Evolutionary conservation across 1,140 invertebrate genomes (phyloP), one percentile per base, ranked within the genome.

Genomic region (Drosophila nikananu): DNA sequence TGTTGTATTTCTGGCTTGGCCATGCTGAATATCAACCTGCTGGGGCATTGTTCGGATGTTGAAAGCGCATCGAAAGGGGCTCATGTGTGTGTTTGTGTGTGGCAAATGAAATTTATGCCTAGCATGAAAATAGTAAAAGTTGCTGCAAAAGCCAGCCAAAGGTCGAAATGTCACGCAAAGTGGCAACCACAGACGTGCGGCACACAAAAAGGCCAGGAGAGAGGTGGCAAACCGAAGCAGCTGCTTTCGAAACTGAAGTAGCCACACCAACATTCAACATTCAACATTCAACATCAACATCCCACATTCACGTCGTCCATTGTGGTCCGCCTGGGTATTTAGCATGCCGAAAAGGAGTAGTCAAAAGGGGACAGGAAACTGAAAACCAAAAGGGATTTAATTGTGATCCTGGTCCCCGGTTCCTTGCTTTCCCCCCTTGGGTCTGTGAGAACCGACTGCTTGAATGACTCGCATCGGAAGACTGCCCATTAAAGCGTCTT

Each of bases 51-150:
- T 83, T 83, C 58, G 77, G 44, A 25, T 63, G 65, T 79, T 67
- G 83, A 86, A 87, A 86, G 83, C 83, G 83, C 83, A 87, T 62
- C 83, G 70, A 79, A 86, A 76, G 35, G 52, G 80, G 25, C 44
- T 71, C 71, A 39, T 27, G 23, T 52, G 46, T 52, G 54, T 49
- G 60, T 57, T 35, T 66, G 78, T 77, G 78, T 84, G 83, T 80
- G 83, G 77, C 81, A 84, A 83, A 87, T 78, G 84, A 89, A 90
- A 89, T 86, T 81, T 73, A 65, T 83, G 83, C 80, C 54, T 63
- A 58, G 75, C 84, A 70, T 77, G 77, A 80, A 87, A 83, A 89
- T 86, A 89, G 86, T 86, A 86, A 91, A 89, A 89, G 86, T 89
- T 78, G 61, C 75, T 57, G 61, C 44, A 70, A 82, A 73, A 81